phyloP scores from a whole-genome alignment of 2,113 vertebrate genomes.

The Epinephelus fuscoguttatus region DNA sequence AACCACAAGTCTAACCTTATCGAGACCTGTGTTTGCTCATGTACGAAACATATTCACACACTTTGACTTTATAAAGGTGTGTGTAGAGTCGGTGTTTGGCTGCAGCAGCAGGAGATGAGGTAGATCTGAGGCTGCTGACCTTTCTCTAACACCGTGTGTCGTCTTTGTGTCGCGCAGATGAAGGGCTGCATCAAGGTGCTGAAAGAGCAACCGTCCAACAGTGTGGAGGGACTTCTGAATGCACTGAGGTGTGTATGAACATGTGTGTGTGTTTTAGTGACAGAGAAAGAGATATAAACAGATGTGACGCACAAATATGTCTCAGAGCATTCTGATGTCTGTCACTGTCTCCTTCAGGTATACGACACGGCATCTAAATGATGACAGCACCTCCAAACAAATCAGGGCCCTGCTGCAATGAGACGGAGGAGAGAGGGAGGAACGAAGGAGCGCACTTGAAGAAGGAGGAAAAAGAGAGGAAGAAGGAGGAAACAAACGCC shows the following conservation, averaged over 20 bases:
- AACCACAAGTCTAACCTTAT: background rate
- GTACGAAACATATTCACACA: background rate
- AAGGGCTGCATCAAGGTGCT: conserved; percentile 97
- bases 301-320: too few relatives aligned
- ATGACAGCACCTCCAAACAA: conserved; percentile 96
- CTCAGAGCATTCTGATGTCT: background rate
- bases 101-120: conserved; percentile 20
- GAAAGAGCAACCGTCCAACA: conserved; percentile 95
- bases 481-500: conserved; percentile 61
- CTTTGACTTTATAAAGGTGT: background rate
- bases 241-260: conserved; percentile 88
- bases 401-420: conserved; percentile 94
- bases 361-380: conserved; percentile 93
- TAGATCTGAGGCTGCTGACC: conserved; percentile 66
- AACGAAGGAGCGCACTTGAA: conserved; percentile 56
- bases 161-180: conserved; percentile 86
- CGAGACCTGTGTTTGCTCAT: background rate
- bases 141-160: conserved; percentile 65
- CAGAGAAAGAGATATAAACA: background rate
- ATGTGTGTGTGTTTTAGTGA: background rate
- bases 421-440: conserved; percentile 60
- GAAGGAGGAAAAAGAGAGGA: conserved; percentile 31
- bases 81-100: background rate
- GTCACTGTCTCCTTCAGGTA: conserved; percentile 81
- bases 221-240: conserved; percentile 93